Conservation (phyloP, 2,888 invertebrate genomes). For the Dasypolia templi region DNA sequence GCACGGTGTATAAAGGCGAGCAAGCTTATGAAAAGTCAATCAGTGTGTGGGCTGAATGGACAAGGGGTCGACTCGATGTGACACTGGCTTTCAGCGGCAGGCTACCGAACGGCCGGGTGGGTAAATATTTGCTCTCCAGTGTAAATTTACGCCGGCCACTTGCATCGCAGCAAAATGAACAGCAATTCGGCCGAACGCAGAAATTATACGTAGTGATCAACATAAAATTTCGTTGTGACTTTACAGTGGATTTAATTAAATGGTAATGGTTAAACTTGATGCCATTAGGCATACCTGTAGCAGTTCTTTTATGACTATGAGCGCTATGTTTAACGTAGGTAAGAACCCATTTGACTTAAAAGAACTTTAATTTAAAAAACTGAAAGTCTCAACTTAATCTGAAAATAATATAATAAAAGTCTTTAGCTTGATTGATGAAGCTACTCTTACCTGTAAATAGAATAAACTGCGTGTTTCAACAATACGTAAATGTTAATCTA, state of each 20-base stretch:
- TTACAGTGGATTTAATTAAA: constrained; percentile 29
- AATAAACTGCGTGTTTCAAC: constrained; percentile 24
- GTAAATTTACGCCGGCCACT: constrained; percentile 69
- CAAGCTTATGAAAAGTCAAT: constrained; percentile 54
- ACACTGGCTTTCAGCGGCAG: constrained; percentile 60
- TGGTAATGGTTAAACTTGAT: background rate
- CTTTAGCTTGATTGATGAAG: constrained; percentile 2
- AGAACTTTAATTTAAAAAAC: background rate
- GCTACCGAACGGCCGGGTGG: constrained; percentile 46
- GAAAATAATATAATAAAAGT: too few species aligned
- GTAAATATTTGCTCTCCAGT: constrained; percentile 68
- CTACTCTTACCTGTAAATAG: background rate
- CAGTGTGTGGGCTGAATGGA: constrained; percentile 48
- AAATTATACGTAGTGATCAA: constrained; percentile 54
- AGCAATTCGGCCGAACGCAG: constrained; percentile 36
- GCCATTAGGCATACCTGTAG: background rate
- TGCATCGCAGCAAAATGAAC: constrained; percentile 65
- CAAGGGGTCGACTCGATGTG: constrained; percentile 43
- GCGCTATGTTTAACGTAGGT: too few species aligned
- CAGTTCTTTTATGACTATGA: background rate
- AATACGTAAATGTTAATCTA: constrained; percentile 34
- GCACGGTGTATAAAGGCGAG: constrained; percentile 21
- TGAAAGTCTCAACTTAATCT: too few species aligned
- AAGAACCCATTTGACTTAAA: background rate
- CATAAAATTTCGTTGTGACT: constrained; percentile 51